Conservation (phyloP, 2,888 invertebrate genomes). For the Euplagia quadripunctaria region DNA sequence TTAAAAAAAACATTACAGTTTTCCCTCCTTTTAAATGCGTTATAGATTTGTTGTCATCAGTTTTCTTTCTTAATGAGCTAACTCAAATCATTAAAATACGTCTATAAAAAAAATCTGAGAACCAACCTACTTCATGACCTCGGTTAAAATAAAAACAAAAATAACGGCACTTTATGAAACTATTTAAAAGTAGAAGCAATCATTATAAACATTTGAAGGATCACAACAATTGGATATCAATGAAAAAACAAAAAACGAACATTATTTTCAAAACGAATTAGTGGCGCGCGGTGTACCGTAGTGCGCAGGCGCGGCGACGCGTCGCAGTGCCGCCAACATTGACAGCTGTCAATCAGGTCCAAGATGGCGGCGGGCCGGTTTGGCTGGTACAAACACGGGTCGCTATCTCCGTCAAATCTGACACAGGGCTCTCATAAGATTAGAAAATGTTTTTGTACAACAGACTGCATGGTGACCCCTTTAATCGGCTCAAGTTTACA, state of each 20-base stretch:
- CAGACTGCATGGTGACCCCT: constrained; percentile 48
- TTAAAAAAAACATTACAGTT: no score
- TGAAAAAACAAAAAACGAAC: constrained; percentile 44
- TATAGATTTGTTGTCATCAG: background rate
- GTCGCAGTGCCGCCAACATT: constrained; percentile 85
- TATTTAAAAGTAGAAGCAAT: constrained; percentile 7
- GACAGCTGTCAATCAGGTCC: constrained; percentile 87
- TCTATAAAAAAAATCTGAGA: background rate
- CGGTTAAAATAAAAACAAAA: background rate
- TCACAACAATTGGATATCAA: constrained; percentile 33
- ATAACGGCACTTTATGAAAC: background rate
- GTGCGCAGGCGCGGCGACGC: constrained; percentile 81
- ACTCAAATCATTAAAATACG: background rate
- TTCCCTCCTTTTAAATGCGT: background rate
- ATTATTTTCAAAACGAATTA: constrained; percentile 73
- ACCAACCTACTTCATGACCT: background rate
- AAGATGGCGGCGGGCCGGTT: constrained; percentile 85
- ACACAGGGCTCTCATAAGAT: constrained; percentile 58
- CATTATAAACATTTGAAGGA: constrained; percentile 16
- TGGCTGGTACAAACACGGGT: constrained; percentile 60
- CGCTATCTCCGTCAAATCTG: constrained; percentile 72
- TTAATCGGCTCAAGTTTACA: constrained; percentile 43
- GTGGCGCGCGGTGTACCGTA: constrained; percentile 68
- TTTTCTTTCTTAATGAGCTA: background rate
- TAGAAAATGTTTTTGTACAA: constrained; percentile 54